A percentile compares a stretch with the other conserved stretches of the same genome.
Conservation (phyloP, 2,888 invertebrate genomes). For the Nymphalis c-album region DNA sequence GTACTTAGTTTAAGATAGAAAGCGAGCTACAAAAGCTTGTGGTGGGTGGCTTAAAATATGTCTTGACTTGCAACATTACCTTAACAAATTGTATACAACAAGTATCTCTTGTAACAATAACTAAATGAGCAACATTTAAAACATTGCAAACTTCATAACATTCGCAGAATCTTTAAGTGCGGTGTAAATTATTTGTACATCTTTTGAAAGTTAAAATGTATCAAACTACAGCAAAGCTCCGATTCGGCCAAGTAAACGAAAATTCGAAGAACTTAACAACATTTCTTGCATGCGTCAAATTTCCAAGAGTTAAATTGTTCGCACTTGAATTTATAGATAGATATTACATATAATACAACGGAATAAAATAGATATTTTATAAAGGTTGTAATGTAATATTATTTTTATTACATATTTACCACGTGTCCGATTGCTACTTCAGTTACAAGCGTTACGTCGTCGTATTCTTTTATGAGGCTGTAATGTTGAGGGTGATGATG, state of each 20-base stretch:
- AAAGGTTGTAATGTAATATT: too few species aligned
- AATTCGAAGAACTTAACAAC: background rate
- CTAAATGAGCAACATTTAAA: background rate
- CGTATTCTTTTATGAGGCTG: conserved; percentile 25
- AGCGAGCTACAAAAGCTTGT: conserved; percentile 9
- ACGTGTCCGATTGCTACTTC: conserved; percentile 13
- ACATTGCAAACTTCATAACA: background rate
- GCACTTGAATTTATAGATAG: too few species aligned
- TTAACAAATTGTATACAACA: conserved; percentile 1
- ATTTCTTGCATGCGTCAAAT: background rate
- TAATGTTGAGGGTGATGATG: conserved; percentile 10
- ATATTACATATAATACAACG: too few species aligned
- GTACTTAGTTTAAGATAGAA: conserved; percentile 11
- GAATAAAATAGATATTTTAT: too few species aligned
- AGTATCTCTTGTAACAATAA: background rate
- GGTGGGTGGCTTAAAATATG: conserved; percentile 18
- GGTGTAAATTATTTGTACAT: background rate
- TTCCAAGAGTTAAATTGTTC: background rate
- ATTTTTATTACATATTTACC: background rate
- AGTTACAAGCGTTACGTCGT: conserved; percentile 11
- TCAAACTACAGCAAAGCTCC: background rate
- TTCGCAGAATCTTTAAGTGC: background rate
- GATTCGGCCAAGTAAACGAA: background rate
- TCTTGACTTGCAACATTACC: conserved; percentile 7
- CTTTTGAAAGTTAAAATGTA: background rate